Percentiles rank a stretch among this genome's conserved stretches.
These are phyloP conservation scores for Ephialtes manifestator DNA, from an alignment of 2,888 invertebrate species.

Conservation along the genomic window DNA sequence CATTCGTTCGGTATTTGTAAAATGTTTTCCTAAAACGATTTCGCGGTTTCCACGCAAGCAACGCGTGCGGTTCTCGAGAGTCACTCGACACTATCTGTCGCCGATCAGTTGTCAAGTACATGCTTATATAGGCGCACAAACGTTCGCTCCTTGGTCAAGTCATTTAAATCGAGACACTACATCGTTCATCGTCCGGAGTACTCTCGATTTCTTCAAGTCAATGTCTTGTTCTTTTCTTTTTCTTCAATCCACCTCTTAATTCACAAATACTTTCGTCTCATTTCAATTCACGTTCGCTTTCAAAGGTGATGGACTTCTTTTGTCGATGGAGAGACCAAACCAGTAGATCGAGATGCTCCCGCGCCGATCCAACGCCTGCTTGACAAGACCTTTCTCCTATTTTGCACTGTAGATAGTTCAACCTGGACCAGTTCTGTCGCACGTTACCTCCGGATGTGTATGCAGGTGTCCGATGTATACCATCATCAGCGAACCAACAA, in stretches of 20 bases:
- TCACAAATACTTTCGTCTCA: not conserved
- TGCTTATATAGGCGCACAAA: slow-evolving; percentile 70
- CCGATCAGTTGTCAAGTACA: slow-evolving; percentile 36
- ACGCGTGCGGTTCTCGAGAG: slow-evolving; percentile 12
- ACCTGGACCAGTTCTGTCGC: slow-evolving; percentile 47
- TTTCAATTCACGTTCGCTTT: slow-evolving; percentile 20
- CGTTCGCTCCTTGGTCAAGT: no score
- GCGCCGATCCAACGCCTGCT: not conserved
- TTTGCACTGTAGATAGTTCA: slow-evolving; percentile 7
- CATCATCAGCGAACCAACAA: slow-evolving; percentile 30
- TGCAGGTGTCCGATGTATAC: slow-evolving; percentile 1
- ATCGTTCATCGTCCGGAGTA: slow-evolving; percentile 13
- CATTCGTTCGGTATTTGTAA: slow-evolving; percentile 37
- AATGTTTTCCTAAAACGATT: not conserved
- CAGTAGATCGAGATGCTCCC: slow-evolving; percentile 17
- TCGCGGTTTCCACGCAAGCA: not conserved
- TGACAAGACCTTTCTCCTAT: slow-evolving; percentile 29
- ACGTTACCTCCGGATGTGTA: slow-evolving; percentile 8
- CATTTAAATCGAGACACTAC: not conserved
- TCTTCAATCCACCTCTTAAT: not conserved
- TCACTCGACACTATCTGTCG: slow-evolving; percentile 63
- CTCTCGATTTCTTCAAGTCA: slow-evolving; percentile 55
- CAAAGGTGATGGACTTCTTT: not conserved
- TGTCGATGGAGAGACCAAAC: slow-evolving; percentile 4
- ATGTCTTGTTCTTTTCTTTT: not conserved